phyloP scores from a whole-genome alignment of 2,888 invertebrate genomes.

The Margaritifera margaritifera region DNA sequence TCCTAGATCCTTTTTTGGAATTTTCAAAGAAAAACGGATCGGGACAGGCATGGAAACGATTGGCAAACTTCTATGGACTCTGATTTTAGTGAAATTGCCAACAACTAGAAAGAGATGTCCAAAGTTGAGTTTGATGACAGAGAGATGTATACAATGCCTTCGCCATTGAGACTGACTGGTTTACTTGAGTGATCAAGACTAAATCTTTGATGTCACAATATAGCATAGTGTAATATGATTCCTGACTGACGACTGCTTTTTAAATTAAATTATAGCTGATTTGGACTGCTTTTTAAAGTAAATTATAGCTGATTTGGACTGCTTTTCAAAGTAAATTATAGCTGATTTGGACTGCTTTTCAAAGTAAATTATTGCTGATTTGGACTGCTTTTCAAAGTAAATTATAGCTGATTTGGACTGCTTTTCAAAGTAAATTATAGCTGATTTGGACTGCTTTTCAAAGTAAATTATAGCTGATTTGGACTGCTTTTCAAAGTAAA shows the following conservation, averaged over 20 bases:
- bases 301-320: not conserved
- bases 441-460: not conserved
- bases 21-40: too few species aligned
- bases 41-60: too few species aligned
- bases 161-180: too few species aligned
- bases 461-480: not conserved
- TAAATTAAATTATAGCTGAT: not conserved
- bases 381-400: not conserved
- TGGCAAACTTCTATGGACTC: too few species aligned
- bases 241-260: not conserved
- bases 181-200: too few species aligned
- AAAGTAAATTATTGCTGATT: not conserved
- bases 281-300: not conserved
- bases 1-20: too few species aligned
- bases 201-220: too few species aligned
- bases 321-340: not conserved
- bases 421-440: not conserved
- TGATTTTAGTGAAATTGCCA: too few species aligned
- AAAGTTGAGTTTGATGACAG: too few species aligned
- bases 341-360: not conserved
- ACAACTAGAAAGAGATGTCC: too few species aligned
- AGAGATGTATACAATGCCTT: too few species aligned
- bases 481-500: not conserved
- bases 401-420: not conserved
- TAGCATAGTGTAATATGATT: too few species aligned